Percentiles rank a stretch among this genome's conserved stretches.
phyloP scores from a whole-genome alignment of 1,140 invertebrate genomes.

The Drosophila pseudoobscura region DNA sequence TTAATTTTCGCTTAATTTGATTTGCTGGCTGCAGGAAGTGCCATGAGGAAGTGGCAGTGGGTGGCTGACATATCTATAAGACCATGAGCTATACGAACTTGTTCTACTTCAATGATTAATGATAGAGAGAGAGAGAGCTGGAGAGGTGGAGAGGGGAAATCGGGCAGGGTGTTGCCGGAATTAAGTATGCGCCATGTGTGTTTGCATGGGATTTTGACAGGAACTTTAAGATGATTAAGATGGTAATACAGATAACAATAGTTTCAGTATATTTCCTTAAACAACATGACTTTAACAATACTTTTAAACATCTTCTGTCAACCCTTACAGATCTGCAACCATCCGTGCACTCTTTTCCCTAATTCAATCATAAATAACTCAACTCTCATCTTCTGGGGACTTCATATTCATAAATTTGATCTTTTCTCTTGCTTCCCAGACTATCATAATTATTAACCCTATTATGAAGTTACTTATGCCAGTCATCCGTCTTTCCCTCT shows the following conservation, averaged over 20 bases:
- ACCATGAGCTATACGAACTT: slow-evolving; percentile 24
- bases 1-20: slow-evolving; percentile 74
- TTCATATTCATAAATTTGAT: slow-evolving; percentile 33
- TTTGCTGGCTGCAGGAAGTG: slow-evolving; percentile 34
- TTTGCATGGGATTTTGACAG: slow-evolving; percentile 1
- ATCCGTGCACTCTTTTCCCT: slow-evolving; percentile 4
- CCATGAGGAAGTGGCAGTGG: neutral
- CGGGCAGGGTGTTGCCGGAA: slow-evolving; percentile 1
- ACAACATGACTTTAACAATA: too few species aligned
- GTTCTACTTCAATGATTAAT: slow-evolving; percentile 30
- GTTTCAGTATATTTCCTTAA: neutral
- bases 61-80: slow-evolving; percentile 47
- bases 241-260: neutral
- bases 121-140: neutral
- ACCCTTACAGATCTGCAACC: neutral
- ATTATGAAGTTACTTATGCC: slow-evolving; percentile 41
- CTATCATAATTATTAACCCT: slow-evolving; percentile 38
- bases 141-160: neutral
- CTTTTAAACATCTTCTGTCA: neutral
- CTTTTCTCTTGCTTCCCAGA: slow-evolving; percentile 38
- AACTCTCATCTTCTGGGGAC: slow-evolving; percentile 9
- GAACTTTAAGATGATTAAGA: neutral
- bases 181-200: slow-evolving; percentile 17
- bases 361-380: slow-evolving; percentile 31
- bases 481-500: slow-evolving; percentile 2